phyloP scores from a whole-genome alignment of 2,113 vertebrate species.

The Isichthys henryi region DNA sequence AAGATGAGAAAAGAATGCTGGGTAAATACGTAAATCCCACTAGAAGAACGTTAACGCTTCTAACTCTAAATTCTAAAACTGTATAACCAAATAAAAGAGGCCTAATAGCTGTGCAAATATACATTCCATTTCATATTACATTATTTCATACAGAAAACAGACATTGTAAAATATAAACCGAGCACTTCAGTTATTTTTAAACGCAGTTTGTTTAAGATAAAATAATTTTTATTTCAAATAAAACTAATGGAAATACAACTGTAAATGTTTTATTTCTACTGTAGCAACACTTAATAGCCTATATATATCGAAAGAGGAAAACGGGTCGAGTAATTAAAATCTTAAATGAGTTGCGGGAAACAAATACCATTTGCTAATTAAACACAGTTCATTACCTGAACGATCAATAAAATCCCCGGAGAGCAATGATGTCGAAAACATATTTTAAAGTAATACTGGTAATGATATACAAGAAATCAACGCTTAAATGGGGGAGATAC shows the following conservation, averaged over 20 bases:
- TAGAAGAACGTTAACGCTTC: background rate
- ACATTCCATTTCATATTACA: background rate
- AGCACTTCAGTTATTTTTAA: background rate
- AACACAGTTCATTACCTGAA: constrained; percentile 9
- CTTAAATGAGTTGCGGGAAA: background rate
- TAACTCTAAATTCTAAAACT: background rate
- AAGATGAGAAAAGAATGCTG: background rate
- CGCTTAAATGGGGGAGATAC: constrained; percentile 72
- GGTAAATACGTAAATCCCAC: background rate
- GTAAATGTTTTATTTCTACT: background rate
- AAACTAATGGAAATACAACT: background rate
- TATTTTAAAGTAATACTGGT: constrained; percentile 35
- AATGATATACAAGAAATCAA: constrained; percentile 13
- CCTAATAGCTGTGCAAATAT: background rate
- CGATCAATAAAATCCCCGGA: constrained; percentile 15
- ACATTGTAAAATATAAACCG: background rate
- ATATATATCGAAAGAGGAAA: background rate
- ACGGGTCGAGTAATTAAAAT: background rate
- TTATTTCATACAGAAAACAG: background rate
- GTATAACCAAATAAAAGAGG: background rate
- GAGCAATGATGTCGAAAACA: constrained; percentile 36
- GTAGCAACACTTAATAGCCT: background rate
- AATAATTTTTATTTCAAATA: background rate
- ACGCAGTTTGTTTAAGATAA: background rate
- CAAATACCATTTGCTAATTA: background rate